These are phyloP conservation scores for Cephus spinipes DNA, from an alignment of 2,888 invertebrate genomes.

Conservation along the genomic window DNA sequence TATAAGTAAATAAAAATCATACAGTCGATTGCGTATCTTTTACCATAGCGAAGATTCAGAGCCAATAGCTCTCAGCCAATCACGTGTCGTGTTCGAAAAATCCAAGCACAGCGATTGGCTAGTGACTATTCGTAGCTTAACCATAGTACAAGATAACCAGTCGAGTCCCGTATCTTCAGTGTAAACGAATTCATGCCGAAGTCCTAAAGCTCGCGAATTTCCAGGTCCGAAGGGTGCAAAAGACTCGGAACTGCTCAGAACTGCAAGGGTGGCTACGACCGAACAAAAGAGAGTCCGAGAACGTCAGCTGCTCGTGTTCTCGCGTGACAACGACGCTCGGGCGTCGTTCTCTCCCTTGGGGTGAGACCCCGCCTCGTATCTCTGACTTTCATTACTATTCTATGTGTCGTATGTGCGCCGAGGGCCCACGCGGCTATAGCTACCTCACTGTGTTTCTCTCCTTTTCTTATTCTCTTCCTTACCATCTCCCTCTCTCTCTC, in stretches of 20 bases:
- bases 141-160: background rate
- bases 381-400: conserved; percentile 30
- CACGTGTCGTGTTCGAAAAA: background rate
- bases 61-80: background rate
- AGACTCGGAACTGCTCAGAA: conserved; percentile 10
- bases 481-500: background rate
- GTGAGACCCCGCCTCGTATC: conserved; percentile 49
- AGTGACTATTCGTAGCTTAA: background rate
- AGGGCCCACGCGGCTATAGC: background rate
- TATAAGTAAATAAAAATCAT: background rate
- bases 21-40: background rate
- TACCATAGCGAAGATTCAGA: background rate
- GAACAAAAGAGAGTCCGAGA: conserved; percentile 29
- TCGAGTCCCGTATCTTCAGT: background rate
- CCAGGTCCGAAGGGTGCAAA: conserved; percentile 6
- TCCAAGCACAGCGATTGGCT: background rate
- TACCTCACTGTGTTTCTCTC: background rate
- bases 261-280: conserved; percentile 1
- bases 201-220: background rate
- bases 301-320: conserved; percentile 59
- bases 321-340: conserved; percentile 55
- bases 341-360: conserved; percentile 38
- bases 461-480: background rate
- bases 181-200: background rate
- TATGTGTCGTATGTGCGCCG: conserved; percentile 18